Evolutionary conservation across 2,888 invertebrate species (phyloP), one percentile per base, ranked within the genome.

Genomic region (Pristionchus exspectatus): DNA sequence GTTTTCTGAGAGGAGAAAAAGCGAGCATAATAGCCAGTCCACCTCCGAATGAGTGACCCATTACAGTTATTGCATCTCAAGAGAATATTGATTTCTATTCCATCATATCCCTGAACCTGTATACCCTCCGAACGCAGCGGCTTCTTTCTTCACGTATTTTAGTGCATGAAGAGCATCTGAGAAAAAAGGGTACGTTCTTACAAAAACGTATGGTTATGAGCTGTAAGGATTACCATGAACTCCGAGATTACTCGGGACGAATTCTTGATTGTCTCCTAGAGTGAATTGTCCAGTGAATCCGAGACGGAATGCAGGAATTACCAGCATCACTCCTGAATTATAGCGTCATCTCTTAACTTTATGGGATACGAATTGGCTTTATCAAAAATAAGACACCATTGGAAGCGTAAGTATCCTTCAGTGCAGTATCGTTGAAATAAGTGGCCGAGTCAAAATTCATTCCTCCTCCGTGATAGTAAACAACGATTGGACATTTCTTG

Each of bases 381-480:
- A 21, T n/a, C 44, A 50, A 50, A 9, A 50, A 9, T 50, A 50
- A 50, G 66, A 44, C 10, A 88, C 88, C 81, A 12, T 88, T 54
- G 16, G 88, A 54, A 14, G 88, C 88, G 77, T 27, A 88, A 1
- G 54, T 77, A 1, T 81, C 77, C 16, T 56, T 33, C 21, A 88
- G 74, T 38, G 59, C 63, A 21, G 88, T 66, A 27, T 88, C 88
- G 54, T 88, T 88, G 88, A 88, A 88, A 18, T 81, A 81, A 12
- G 63, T 63, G 33, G 88, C 88, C 12, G 88, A 88, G 27, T 88
- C 88, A 74, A 77, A 88, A 59, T 54, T 81, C 77, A 88, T 88
- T 88, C 63, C 88, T n/a, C 88, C 88, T 27, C 88, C 88, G 81
- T 88, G 88, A 27, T 27, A 38, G 38, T 88, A 88, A 7, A 88